These are phyloP conservation scores for Psittacara wagleri DNA, from an alignment of 2,113 vertebrate species.

Conservation along the genomic window DNA sequence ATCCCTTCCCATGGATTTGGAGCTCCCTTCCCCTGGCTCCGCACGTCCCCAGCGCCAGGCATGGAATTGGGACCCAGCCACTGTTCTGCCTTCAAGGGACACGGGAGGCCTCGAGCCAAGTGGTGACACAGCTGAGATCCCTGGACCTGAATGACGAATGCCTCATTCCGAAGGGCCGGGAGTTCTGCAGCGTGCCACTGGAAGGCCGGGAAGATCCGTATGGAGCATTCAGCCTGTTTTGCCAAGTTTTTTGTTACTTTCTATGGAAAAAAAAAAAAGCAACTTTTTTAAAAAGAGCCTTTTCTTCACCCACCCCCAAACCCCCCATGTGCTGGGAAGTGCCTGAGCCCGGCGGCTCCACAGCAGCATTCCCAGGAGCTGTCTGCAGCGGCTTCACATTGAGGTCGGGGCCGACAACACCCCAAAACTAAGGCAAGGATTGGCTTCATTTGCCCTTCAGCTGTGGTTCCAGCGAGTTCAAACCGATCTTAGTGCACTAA, in stretches of 20 bases:
- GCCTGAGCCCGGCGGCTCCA: not conserved
- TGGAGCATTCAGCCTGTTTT: not conserved
- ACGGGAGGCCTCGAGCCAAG: not conserved
- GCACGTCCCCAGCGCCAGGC: not conserved
- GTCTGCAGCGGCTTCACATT: not conserved
- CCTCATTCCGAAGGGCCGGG: constrained; percentile 46
- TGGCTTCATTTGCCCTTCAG: not conserved
- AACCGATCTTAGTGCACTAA: not conserved
- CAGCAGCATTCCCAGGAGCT: not conserved
- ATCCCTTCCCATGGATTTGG: not conserved
- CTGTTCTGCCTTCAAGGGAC: not conserved
- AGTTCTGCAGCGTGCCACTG: not conserved
- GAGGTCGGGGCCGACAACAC: not conserved
- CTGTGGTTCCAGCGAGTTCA: not conserved
- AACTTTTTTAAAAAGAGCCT: constrained; percentile 28
- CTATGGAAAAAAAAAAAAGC: not conserved
- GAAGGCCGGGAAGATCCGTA: not conserved
- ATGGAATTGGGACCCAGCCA: not conserved
- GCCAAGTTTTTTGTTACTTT: constrained; percentile 44
- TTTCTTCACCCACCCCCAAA: not conserved
- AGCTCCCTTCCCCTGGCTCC: not conserved
- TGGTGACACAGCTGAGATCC: not conserved
- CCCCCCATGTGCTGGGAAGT: not conserved
- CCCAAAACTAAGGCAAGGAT: not conserved
- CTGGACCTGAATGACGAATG: constrained; percentile 49